Evolutionary conservation across 2,888 invertebrate genomes (phyloP).

Genomic region (Dysmachus trigonus): DNA sequence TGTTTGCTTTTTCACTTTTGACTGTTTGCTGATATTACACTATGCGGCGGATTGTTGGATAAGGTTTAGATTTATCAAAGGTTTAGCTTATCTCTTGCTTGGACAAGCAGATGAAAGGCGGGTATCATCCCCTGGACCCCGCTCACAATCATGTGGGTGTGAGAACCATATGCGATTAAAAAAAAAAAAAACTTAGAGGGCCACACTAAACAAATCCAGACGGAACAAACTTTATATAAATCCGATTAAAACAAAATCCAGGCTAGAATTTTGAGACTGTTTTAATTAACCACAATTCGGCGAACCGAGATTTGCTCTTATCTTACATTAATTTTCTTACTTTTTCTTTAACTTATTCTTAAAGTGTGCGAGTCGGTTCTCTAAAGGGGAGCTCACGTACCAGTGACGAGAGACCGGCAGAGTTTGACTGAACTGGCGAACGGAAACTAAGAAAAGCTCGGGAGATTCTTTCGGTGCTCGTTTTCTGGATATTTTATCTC

Average conservation of each 20-base stretch:
- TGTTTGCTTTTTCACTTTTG: neutral
- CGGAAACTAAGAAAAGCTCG: slow-evolving; percentile 18
- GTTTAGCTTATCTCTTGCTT: neutral
- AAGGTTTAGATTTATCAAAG: neutral
- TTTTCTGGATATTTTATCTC: slow-evolving; percentile 38
- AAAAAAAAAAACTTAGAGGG: slow-evolving; percentile 1
- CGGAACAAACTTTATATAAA: neutral
- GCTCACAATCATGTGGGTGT: neutral
- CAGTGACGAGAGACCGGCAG: slow-evolving; percentile 22
- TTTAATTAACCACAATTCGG: slow-evolving; percentile 32
- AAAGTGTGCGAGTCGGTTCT: neutral
- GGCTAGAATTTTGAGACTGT: neutral
- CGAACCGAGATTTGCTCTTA: neutral
- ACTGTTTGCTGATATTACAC: slow-evolving; percentile 1
- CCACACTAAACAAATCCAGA: neutral
- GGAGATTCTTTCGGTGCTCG: slow-evolving; percentile 16
- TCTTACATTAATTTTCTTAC: neutral
- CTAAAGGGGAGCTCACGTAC: neutral
- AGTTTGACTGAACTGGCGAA: slow-evolving; percentile 9
- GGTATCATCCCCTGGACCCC: neutral
- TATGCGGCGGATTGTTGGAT: neutral
- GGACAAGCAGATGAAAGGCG: neutral
- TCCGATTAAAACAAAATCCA: neutral
- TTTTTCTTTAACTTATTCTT: neutral
- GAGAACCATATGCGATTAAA: slow-evolving; percentile 26